Conservation (phyloP, 2,888 invertebrate species). For the Auanema sp. region DNA sequence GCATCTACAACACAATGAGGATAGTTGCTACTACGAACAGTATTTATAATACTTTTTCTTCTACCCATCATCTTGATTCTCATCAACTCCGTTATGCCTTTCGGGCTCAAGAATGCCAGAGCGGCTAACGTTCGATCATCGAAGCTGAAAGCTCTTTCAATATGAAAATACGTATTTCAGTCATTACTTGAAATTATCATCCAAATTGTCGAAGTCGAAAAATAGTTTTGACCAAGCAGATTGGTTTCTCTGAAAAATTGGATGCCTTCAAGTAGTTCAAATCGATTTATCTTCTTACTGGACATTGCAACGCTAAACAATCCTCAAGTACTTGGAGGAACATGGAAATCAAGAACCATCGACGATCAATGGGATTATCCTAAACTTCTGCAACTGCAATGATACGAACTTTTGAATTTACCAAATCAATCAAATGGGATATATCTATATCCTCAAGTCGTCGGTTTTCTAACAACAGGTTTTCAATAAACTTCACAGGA, state of each 20-base stretch:
- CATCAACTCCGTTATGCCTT: slow-evolving; percentile 37
- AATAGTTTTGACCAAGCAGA: slow-evolving; percentile 32
- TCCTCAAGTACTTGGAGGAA: slow-evolving; percentile 49
- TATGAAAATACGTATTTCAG: not conserved
- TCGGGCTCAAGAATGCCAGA: slow-evolving; percentile 45
- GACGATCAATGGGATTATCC: slow-evolving; percentile 1
- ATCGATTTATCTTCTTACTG: too few species aligned
- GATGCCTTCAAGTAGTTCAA: too few species aligned
- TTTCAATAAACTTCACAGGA: slow-evolving; percentile 32
- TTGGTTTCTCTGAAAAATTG: slow-evolving; percentile 32
- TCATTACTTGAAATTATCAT: slow-evolving; percentile 7
- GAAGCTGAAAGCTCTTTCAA: slow-evolving; percentile 7
- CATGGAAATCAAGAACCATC: slow-evolving; percentile 23
- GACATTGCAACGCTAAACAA: slow-evolving; percentile 40
- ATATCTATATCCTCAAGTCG: slow-evolving; percentile 28
- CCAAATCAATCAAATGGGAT: slow-evolving; percentile 38
- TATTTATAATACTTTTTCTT: slow-evolving; percentile 28
- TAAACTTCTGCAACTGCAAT: not conserved
- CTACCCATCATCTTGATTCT: slow-evolving; percentile 30
- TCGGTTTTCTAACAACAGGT: slow-evolving; percentile 22
- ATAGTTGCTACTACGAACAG: not conserved
- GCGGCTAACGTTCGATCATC: slow-evolving; percentile 48
- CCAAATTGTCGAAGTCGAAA: slow-evolving; percentile 38
- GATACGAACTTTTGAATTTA: slow-evolving; percentile 1
- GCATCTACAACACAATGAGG: slow-evolving; percentile 11